phyloP scores from a whole-genome alignment of 1,140 invertebrate genomes.

The Zaprionus lachaisei region DNA sequence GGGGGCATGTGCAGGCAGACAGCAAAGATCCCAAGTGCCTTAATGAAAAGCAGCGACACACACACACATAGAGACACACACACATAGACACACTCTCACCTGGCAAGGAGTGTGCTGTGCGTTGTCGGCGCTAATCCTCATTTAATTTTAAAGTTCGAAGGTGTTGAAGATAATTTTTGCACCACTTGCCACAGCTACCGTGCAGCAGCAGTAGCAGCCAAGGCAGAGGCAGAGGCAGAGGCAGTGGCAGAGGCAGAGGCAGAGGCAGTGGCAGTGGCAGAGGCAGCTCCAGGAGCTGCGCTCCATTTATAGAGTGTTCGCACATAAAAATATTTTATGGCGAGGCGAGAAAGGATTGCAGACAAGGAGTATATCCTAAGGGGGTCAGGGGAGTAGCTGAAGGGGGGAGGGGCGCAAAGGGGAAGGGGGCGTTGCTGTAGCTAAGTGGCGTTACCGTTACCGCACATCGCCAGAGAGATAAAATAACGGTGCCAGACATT shows the following conservation, averaged over 20 bases:
- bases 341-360: conserved; percentile 75
- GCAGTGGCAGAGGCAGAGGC: too few species aligned
- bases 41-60: conserved; percentile 73
- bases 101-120: conserved; percentile 46
- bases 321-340: conserved; percentile 84
- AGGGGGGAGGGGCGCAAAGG: neutral
- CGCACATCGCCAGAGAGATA: conserved; percentile 83
- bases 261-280: neutral
- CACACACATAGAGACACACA: conserved; percentile 19
- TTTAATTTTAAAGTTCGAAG: conserved; percentile 84
- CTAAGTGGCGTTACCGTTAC: conserved; percentile 83
- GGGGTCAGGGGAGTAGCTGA: neutral
- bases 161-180: conserved; percentile 84
- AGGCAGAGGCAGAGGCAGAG: neutral
- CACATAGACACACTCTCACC: conserved; percentile 14
- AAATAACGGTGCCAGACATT: conserved; percentile 85
- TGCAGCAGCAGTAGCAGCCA: conserved; percentile 11
- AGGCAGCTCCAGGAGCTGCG: conserved; percentile 26
- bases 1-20: conserved; percentile 44
- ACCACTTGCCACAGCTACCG: conserved; percentile 52
- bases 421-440: conserved; percentile 36
- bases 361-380: conserved; percentile 40
- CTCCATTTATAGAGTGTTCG: conserved; percentile 80
- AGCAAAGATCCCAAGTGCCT: conserved; percentile 75
- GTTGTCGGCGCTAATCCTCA: conserved; percentile 83